Conservation (phyloP, 2,113 vertebrate genomes). For the Tichodroma muraria region DNA sequence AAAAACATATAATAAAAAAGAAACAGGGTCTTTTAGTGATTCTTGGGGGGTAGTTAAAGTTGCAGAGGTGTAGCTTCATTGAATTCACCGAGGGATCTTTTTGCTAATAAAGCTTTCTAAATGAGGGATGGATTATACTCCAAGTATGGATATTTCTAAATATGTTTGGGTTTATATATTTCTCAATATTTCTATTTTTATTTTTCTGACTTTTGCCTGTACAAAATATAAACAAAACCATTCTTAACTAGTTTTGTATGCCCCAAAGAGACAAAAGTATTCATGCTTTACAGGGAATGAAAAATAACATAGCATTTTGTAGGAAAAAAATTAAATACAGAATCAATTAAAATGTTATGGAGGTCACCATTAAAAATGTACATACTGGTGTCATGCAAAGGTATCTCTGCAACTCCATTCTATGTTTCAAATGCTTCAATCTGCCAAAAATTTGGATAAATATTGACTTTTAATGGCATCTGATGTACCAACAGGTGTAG, state of each 20-base stretch:
- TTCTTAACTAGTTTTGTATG: background rate
- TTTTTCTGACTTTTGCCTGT: conserved; percentile 35
- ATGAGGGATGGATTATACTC: background rate
- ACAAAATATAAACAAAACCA: background rate
- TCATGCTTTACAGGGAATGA: background rate
- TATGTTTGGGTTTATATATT: background rate
- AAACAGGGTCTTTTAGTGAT: background rate
- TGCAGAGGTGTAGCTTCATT: background rate
- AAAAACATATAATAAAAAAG: background rate
- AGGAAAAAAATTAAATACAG: background rate
- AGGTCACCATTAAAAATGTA: background rate
- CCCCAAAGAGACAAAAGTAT: background rate
- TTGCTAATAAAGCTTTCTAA: background rate
- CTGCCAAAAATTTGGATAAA: background rate
- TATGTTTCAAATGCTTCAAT: background rate
- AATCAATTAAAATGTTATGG: background rate
- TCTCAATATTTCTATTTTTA: conserved; percentile 38
- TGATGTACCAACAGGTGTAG: background rate
- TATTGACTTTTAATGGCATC: background rate
- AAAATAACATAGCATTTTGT: background rate
- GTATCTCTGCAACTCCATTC: background rate
- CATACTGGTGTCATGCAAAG: background rate
- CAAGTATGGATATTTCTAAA: conserved; percentile 10
- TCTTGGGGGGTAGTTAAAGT: background rate
- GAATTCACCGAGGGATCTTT: background rate